Conservation (phyloP, 2,888 invertebrate species). For the Stegophylla sp. region DNA sequence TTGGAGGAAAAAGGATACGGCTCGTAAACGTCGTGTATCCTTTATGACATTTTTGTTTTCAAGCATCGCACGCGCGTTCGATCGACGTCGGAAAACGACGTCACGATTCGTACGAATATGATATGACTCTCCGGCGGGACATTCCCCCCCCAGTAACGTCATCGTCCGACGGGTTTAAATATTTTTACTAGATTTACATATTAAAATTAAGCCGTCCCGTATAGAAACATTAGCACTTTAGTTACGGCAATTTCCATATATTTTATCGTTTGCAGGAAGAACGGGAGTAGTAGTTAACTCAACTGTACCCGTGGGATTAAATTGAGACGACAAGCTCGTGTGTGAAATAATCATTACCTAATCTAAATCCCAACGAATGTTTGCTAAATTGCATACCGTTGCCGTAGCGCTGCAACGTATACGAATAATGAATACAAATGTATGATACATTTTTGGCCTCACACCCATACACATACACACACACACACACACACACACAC, state of each 20-base stretch:
- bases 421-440: slow-evolving; percentile 48
- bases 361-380: slow-evolving; percentile 42
- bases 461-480: background rate
- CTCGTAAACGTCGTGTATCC: too few species aligned
- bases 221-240: slow-evolving; percentile 42
- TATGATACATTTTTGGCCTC: background rate
- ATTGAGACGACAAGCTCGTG: slow-evolving; percentile 52
- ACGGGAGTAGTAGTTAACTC: slow-evolving; percentile 32
- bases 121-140: background rate
- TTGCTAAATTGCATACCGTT: slow-evolving; percentile 36
- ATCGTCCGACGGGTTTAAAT: background rate
- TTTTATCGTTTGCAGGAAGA: slow-evolving; percentile 32
- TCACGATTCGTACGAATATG: background rate
- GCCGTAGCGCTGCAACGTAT: background rate
- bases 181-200: slow-evolving; percentile 41
- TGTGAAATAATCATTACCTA: slow-evolving; percentile 53
- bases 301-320: slow-evolving; percentile 46
- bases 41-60: too few species aligned
- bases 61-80: too few species aligned
- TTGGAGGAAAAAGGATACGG: too few species aligned
- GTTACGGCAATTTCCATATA: slow-evolving; percentile 39
- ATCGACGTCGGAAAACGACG: background rate
- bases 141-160: too few species aligned
- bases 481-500: background rate
- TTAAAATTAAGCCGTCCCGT: slow-evolving; percentile 17